Base-by-base conservation (phyloP, 2,888 invertebrate genomes). In the Gastrophysa polygoni region DNA sequence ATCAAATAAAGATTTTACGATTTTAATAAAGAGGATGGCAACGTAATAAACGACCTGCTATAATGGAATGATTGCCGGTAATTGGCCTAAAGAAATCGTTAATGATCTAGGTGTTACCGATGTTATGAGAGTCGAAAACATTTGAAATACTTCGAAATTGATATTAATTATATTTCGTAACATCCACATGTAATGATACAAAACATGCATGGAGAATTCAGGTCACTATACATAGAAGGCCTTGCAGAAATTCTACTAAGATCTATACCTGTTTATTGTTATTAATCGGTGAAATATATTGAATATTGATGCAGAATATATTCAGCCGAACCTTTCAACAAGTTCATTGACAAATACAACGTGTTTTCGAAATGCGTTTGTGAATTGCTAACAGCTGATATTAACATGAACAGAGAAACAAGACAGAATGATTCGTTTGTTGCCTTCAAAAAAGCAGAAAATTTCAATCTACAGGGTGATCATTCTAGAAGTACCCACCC, bases 201-300 rank as follows among this genome's bases (percentile, higher is more conserved):
- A 32, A 21, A 47, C 43, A 56, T 18, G 29, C 32, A 32, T 34
- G 44, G 1, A 50, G 10, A 20, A 50, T 44, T 24, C n/a, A 38
- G 21, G 32, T 56, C 10, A 43, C 24, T 24, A 7, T 7, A 24
- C 11, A 28, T 18, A 48, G 29, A 17, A 47, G 18, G 32, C 47
- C 47, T 18, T 56, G 20, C 11, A 46, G 32, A 18, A 32, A 32
- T 20, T 32, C 32, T 56, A 29, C 14, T 56, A 24, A 24, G 7
- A 24, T 24, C 24, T 56, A 17, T 16, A 32, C 18, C 20, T 32
- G 47, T 56, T 56, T 32, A 51, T 38, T 38, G 38, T 38, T 38
- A 10, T 14, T 11, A 38, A 38, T 38, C 14, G 3, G n/a, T 38
- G 4, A 24, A 7, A 24, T 24, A 24, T n/a, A 5, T 32, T 2